Base-by-base conservation (phyloP, 2,888 invertebrate species). In the Eurois occulta region DNA sequence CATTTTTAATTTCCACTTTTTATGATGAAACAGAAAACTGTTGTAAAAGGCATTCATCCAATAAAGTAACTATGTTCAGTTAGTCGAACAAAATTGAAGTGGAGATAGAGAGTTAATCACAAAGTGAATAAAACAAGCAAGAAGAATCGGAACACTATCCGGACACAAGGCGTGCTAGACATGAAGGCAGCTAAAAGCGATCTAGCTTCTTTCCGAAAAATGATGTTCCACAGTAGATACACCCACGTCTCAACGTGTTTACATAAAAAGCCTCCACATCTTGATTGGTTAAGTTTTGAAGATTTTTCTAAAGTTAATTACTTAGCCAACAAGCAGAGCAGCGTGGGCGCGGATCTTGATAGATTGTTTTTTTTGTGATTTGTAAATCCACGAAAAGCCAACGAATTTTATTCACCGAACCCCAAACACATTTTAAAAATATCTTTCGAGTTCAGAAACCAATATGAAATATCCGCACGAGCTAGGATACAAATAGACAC, bases 401-500 rank as follows among this genome's bases (percentile, higher is more conserved):
- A 46, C 11, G 16, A 38, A 55, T 38, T 66, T 67, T 16, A 60
- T 58, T 46, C 13, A 48, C 48, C 32, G 3, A 48, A 41, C 43
- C 24, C 2, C 24, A 35, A 75, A 43, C 67, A 62, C 66, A 6
- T 18, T 41, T 65, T 58, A 16, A 60, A 69, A 52, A n/a, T 69
- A 65, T 60, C 4, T 38, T 52, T 60, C 28, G 7, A 68, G 48
- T 43, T 48, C 28, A 28, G 38, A 80, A 69, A 55, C 41, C 58
- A 79, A 62, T 71, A 68, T 75, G 35, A 76, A 81, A 72, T 62
- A 68, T 24, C 24, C 55, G 41, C 41, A 13, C 32, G 72, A 58
- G 72, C 69, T 76, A 52, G 62, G 86, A 62, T 85, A 81, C 83
- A 81, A 70, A 83, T 85, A 85, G 85, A 73, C 72, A 66, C 41